These are phyloP conservation scores for Palaemon carinicauda DNA, from an alignment of 1,140 invertebrate genomes.

Conservation along the genomic window DNA sequence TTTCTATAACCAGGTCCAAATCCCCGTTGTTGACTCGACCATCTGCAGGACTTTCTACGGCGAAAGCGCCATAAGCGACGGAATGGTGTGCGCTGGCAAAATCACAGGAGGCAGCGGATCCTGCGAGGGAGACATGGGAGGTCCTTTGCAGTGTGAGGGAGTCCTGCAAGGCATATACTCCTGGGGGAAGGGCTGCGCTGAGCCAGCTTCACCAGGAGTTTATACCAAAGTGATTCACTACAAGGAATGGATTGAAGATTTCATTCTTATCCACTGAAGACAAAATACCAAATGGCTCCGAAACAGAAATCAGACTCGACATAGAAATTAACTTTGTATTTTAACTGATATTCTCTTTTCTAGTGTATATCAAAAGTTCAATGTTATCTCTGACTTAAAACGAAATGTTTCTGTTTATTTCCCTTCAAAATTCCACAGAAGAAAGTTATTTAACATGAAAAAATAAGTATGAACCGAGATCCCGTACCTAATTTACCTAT, in stretches of 20 bases:
- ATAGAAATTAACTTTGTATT: too few species aligned
- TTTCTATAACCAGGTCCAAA: not conserved
- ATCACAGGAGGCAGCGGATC: constrained; percentile 63
- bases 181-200: constrained; percentile 65
- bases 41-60: not conserved
- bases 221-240: constrained; percentile 64
- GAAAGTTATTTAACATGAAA: too few species aligned
- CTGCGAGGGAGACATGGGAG: constrained; percentile 72
- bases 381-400: too few species aligned
- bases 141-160: constrained; percentile 69
- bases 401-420: too few species aligned
- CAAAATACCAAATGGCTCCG: not conserved
- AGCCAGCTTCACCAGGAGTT: constrained; percentile 64
- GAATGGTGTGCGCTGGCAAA: constrained; percentile 63
- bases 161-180: constrained; percentile 66
- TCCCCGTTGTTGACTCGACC: not conserved
- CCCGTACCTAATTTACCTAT: too few species aligned
- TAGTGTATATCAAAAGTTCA: too few species aligned
- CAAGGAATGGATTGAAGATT: constrained; percentile 61
- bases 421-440: too few species aligned
- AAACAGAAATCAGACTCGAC: too few species aligned
- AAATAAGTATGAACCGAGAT: too few species aligned
- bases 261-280: not conserved
- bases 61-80: not conserved
- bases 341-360: too few species aligned